These are phyloP conservation scores for Oreotragus oreotragus DNA, from an alignment of 2,113 vertebrate species.

Conservation along the genomic window DNA sequence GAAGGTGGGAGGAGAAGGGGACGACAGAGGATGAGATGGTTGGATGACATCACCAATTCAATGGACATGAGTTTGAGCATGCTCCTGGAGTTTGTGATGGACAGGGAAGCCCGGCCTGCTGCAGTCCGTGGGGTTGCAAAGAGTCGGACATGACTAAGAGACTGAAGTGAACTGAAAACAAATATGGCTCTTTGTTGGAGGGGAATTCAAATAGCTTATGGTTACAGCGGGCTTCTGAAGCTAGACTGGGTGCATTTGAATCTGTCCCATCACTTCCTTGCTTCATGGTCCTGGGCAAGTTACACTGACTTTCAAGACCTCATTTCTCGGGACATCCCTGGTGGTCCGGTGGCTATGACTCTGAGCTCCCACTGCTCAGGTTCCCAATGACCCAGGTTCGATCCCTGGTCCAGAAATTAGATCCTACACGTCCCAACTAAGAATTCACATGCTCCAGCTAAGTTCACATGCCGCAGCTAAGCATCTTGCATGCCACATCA, in stretches of 20 bases:
- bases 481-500: neutral
- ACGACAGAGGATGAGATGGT: neutral
- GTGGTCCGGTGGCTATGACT: neutral
- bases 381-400: neutral
- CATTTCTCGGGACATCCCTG: neutral
- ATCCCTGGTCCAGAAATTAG: neutral
- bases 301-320: neutral
- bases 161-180: neutral
- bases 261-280: neutral
- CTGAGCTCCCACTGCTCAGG: neutral
- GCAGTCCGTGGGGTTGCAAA: neutral
- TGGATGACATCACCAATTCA: neutral
- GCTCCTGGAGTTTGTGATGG: neutral
- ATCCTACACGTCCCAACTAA: neutral
- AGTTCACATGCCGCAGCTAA: neutral
- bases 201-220: neutral
- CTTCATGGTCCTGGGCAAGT: neutral
- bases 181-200: neutral
- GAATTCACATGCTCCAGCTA: neutral
- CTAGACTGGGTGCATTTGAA: neutral
- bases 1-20: neutral
- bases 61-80: neutral
- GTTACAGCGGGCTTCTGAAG: neutral
- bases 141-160: fast-evolving
- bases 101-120: neutral